phyloP scores from a whole-genome alignment of 2,797 vertebrate species.

The Cygnus olor region DNA sequence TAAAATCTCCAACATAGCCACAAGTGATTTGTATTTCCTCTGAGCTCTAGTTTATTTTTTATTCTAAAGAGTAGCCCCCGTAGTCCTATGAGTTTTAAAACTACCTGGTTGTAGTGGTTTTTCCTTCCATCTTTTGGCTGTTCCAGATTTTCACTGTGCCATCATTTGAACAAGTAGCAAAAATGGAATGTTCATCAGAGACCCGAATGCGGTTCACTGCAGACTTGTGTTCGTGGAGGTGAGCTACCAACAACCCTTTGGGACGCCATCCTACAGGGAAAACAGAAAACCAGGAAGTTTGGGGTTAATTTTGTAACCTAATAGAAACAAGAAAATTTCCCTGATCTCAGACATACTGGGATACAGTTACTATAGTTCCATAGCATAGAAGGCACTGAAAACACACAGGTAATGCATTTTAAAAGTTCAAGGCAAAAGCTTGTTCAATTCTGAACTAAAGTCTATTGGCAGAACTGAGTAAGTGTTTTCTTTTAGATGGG shows the following conservation, averaged over 20 bases:
- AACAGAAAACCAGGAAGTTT: neutral
- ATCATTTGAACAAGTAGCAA: constrained; percentile 96
- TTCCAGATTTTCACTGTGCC: constrained; percentile 98
- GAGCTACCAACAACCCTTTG: constrained; percentile 94
- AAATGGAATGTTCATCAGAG: constrained; percentile 96
- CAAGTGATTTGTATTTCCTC: neutral
- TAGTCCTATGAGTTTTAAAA: neutral
- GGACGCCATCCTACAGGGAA: constrained; percentile 90
- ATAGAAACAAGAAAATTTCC: neutral
- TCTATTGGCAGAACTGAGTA: neutral
- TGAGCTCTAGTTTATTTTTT: neutral
- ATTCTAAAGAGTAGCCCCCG: neutral
- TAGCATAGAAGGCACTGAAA: neutral
- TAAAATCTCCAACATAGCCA: neutral
- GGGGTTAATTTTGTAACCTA: neutral
- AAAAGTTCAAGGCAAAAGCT: neutral
- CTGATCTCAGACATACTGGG: neutral
- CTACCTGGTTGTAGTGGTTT: constrained; percentile 96
- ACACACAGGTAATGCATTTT: neutral
- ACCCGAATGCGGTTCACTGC: constrained; percentile 94
- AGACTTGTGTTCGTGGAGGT: constrained; percentile 96
- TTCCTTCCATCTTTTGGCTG: constrained; percentile 99
- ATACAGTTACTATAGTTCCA: neutral
- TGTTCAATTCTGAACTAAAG: neutral
- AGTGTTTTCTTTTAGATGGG: neutral